phyloP scores from a whole-genome alignment of 2,113 vertebrate species.

The Scomber colias region DNA sequence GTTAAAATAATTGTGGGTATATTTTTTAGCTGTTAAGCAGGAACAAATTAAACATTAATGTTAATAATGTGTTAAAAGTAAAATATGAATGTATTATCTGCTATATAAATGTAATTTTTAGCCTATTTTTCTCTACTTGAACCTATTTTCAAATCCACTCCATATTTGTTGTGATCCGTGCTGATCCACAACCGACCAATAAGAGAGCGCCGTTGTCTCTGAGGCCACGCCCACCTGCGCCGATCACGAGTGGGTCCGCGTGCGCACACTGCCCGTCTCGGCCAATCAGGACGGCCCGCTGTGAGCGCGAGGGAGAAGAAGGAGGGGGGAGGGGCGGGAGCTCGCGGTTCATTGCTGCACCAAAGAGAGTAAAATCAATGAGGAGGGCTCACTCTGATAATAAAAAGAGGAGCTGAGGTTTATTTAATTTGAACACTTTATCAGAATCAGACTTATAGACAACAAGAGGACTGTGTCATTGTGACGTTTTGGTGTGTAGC shows the following conservation, averaged over 20 bases:
- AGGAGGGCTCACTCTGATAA: constrained; percentile 60
- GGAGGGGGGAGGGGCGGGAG: constrained; percentile 46
- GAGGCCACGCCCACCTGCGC: constrained; percentile 21
- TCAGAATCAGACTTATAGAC: too few species aligned
- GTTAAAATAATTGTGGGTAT: too few species aligned
- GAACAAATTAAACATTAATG: too few species aligned
- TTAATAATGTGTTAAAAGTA: too few species aligned
- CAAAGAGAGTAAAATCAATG: neutral
- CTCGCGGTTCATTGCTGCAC: constrained; percentile 42
- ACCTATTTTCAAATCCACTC: neutral
- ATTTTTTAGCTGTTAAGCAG: too few species aligned
- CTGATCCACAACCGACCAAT: constrained; percentile 53
- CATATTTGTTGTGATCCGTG: constrained; percentile 65
- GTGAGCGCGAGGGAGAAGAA: constrained; percentile 29
- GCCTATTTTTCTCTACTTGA: neutral
- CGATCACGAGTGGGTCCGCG: constrained; percentile 74
- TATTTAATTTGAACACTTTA: too few species aligned
- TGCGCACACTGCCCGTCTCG: constrained; percentile 38
- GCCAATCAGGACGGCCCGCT: constrained; percentile 67
- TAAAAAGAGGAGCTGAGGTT: too few species aligned
- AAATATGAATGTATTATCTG: too few species aligned
- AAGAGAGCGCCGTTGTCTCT: neutral
- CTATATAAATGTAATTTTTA: too few species aligned
- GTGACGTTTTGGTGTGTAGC: too few species aligned
- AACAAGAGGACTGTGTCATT: too few species aligned